Base-by-base conservation (phyloP, 2,888 invertebrate species). In the Leucania comma region DNA sequence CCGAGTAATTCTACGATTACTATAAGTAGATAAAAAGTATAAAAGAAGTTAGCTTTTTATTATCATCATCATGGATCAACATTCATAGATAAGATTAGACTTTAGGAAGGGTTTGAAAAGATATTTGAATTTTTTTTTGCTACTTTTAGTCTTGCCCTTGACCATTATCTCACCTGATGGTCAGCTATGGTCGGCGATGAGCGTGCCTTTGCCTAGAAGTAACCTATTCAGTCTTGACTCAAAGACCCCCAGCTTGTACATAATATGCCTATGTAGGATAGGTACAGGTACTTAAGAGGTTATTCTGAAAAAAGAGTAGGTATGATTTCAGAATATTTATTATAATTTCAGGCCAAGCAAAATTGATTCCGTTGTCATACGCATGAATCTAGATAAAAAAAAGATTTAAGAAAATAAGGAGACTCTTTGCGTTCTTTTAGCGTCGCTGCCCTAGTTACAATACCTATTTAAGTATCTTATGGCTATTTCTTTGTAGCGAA, bases 1-100 rank as follows among this genome's bases (percentile, higher is more conserved):
- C 20, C 51, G 26, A n/a, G n/a, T 68, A 58, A 51, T 38, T 61
- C 8, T 26, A 51, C 24, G 74, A 29, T 68, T 46, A 68, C 12
- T n/a, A 20, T 58, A 56, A 56, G 26, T 8, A 57, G 64, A 74
- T 58, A 72, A 26, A 10, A 46, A 17, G 17, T 24, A 61, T 53
- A 17, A 26, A 51, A 24, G 32, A 46, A 32, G 35, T 17, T 61
- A 51, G 14, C 1, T 14, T 22, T 58, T 54, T 35, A 42, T 26
- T 53, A 12, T 42, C 46, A 22, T 57, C n/a, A 29, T 22, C 20
- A 22, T 51, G 46, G 54, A 63, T 62, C 42, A 53, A 50, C 29
- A 35, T 12, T 26, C 35, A 24, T 42, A 17, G 53, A 61, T 65
- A 61, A 70, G 9, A 46, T 38, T 59, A 5, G 8, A 51, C 14